Evolutionary conservation across 2,797 vertebrate genomes (phyloP).

Genomic region (Cossypha niveicapilla): DNA sequence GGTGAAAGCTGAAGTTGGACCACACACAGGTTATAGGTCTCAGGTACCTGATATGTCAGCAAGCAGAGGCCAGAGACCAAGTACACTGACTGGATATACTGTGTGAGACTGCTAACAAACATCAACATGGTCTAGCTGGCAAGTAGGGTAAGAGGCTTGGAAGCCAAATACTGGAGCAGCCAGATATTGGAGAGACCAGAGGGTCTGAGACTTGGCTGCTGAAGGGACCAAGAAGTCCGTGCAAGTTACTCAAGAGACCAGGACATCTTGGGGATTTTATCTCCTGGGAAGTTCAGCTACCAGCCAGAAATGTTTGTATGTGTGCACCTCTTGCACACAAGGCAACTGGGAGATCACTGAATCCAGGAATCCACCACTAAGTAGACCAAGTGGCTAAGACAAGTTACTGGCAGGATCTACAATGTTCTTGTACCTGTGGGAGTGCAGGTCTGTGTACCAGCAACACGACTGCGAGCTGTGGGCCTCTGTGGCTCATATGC

Average conservation of each 20-base stretch:
- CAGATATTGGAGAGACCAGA: background rate
- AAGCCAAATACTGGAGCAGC: background rate
- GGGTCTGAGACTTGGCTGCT: background rate
- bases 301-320: rapidly evolving
- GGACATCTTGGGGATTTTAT: background rate
- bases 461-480: background rate
- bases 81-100: background rate
- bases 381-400: background rate
- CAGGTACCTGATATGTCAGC: background rate
- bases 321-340: background rate
- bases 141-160: background rate
- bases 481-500: background rate
- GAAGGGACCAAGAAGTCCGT: background rate
- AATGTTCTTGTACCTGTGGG: background rate
- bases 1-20: background rate
- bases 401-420: background rate
- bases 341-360: background rate
- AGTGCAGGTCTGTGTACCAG: background rate
- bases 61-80: background rate
- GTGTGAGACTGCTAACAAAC: background rate
- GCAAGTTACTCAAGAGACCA: background rate
- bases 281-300: background rate
- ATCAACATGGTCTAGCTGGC: background rate
- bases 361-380: background rate
- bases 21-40: background rate